Evolutionary conservation across 2,113 vertebrate species (phyloP), one percentile per base, ranked within the genome.

Genomic region (Axis porcinus): DNA sequence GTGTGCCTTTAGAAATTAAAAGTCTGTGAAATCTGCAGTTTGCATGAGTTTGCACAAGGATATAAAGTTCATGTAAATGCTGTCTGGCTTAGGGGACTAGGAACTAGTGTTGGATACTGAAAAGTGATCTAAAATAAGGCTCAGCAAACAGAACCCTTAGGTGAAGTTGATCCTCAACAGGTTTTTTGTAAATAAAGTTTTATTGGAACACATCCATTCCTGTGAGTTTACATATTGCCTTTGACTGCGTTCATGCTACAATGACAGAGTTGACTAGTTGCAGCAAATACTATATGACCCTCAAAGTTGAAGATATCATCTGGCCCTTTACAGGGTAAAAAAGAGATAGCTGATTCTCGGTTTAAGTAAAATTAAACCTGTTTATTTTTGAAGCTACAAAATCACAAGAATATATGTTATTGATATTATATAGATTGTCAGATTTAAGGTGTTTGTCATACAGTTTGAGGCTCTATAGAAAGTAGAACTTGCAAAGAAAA

Each of bases 1-100:
- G 21, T 43, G 16, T 93, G 16, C 28, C 19, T 96, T 96, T 91
- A 82, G 92, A 97, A 97, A 74, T 95, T 27, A 94, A 92, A 96
- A n/a, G 43, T 55, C 23, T 15, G 33, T 94, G 74, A 94, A 85
- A 82, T 88, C 40, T 93, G 17, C 27, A 30, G 81, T 64, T 81
- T 93, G 9, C 60, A 47, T 78, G 52, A 28, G n/a, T 92, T 94
- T 62, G 6, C 21, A 74, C 57, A 91, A 60, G 12, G 86, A 81
- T 94, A 43, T 50, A 89, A 94, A 85, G 88, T 91, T 86, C 64
- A 89, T 45, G 11, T 88, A 95, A 85, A 64, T 95, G 13, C 27
- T 91, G 3, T 52, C 57, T 93, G 33, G 7, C 27, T 83, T 93
- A 58, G 7, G 36, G 16, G 36, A 40, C 83, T 47, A 19, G 12